Base-by-base conservation (phyloP, 2,888 invertebrate genomes). In the Acrobasis repandana region DNA sequence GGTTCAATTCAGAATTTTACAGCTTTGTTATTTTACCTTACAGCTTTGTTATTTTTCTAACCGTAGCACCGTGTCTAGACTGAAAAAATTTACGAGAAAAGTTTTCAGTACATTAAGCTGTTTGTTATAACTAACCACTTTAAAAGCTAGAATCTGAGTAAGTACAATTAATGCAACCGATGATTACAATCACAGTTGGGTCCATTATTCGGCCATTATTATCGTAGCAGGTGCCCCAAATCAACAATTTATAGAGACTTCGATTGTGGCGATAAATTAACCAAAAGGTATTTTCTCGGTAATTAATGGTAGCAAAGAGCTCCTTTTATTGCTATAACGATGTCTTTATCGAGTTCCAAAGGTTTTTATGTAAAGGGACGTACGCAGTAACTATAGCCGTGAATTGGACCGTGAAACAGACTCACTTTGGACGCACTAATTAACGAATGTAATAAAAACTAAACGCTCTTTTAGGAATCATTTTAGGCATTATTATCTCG, bases 201-300 rank as follows among this genome's bases (percentile, higher is more conserved):
- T 79, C 69, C 66, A 73, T 74, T 72, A 73, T 72, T 71, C 67
- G 69, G 66, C 67, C 71, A 72, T 77, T 70, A 76, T 68, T 74
- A 76, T 68, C 65, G 67, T 71, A 72, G 73, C 74, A 74, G 75
- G 71, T 72, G 76, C 76, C 75, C 76, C 74, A 79, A 82, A 82
- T 80, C 79, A 79, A 78, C 76, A 84, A 86, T 87, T 88, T 85
- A 87, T 85, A 76, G 76, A 78, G 80, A 79, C 80, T 71, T 82
- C 77, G 79, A 83, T 83, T 77, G 75, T 76, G 71, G 69, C 78
- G 70, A 82, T 87, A 85, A 88, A 86, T 87, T 85, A 75, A 73
- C 73, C 73, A 70, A 77, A 76, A 82, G 77, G 76, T 82, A 83
- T 82, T 83, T 84, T 80, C 79, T 77, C 69, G 65, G 78, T 79